A percentile compares a stretch with the other conserved stretches of the same genome.
phyloP scores from a whole-genome alignment of 2,797 vertebrate genomes.

The Ceyx erithaca region DNA sequence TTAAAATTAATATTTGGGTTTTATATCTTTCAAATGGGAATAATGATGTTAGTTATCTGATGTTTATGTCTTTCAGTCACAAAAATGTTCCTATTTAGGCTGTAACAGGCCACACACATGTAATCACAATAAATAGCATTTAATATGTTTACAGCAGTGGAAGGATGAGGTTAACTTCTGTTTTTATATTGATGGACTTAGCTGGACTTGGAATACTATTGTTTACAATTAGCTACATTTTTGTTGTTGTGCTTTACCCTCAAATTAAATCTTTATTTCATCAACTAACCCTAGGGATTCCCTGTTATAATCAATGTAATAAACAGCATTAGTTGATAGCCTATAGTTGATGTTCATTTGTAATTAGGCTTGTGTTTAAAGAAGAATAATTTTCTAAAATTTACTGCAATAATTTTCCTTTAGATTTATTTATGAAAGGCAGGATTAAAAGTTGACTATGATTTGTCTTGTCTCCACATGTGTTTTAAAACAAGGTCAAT shows the following conservation, averaged over 20 bases:
- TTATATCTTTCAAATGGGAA: constrained; percentile 77
- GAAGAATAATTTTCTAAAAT: constrained; percentile 77
- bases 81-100: constrained; percentile 85
- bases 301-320: constrained; percentile 78
- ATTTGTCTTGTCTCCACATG: constrained; percentile 74
- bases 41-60: constrained; percentile 79
- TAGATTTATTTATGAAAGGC: constrained; percentile 79
- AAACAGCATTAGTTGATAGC: constrained; percentile 79
- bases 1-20: constrained; percentile 87
- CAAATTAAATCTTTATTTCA: constrained; percentile 84
- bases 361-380: constrained; percentile 80
- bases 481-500: constrained; percentile 57
- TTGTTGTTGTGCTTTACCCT: constrained; percentile 83
- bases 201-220: constrained; percentile 82
- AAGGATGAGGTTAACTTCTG: constrained; percentile 85
- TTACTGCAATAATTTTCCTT: constrained; percentile 73
- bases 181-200: constrained; percentile 85
- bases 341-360: constrained; percentile 64
- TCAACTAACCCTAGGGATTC: constrained; percentile 81
- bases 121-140: constrained; percentile 91
- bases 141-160: constrained; percentile 91
- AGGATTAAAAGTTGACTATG: constrained; percentile 74
- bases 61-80: constrained; percentile 87
- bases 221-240: constrained; percentile 87
- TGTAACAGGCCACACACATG: constrained; percentile 83